phyloP scores from a whole-genome alignment of 2,888 invertebrate species.

The Chrysotoxum bicinctum region DNA sequence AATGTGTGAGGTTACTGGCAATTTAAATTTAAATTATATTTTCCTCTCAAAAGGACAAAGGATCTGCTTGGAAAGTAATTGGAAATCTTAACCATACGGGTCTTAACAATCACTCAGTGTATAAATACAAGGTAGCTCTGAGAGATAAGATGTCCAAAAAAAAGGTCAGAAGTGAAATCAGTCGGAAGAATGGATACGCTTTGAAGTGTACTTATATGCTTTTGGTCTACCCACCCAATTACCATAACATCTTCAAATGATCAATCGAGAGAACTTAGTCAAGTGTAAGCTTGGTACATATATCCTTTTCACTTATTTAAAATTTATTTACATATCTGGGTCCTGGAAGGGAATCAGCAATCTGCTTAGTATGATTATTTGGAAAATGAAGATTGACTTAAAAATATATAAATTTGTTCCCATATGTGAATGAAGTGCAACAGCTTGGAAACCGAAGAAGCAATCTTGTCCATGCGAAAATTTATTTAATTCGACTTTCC shows the following conservation, averaged over 20 bases:
- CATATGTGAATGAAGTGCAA: slow-evolving; percentile 10
- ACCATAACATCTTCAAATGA: slow-evolving; percentile 35
- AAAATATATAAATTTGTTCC: not conserved
- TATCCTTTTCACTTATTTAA: not conserved
- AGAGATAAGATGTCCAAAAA: not conserved
- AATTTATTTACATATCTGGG: not conserved
- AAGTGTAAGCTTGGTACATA: slow-evolving; percentile 26
- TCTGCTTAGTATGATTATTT: slow-evolving; percentile 10
- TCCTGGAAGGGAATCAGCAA: not conserved
- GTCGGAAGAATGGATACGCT: slow-evolving; percentile 32
- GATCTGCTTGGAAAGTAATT: slow-evolving; percentile 32
- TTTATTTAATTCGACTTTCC: not conserved
- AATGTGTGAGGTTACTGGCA: not conserved
- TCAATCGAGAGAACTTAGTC: slow-evolving; percentile 39
- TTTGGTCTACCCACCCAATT: slow-evolving; percentile 42
- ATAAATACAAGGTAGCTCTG: not conserved
- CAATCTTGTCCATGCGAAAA: not conserved
- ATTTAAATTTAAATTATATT: slow-evolving; percentile 21
- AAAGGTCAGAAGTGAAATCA: slow-evolving; percentile 60
- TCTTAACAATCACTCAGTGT: slow-evolving; percentile 22
- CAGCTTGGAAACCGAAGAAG: slow-evolving; percentile 18
- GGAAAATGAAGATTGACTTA: slow-evolving; percentile 16
- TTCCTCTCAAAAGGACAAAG: slow-evolving; percentile 22
- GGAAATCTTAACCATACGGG: slow-evolving; percentile 9
- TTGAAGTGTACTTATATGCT: slow-evolving; percentile 28